These are phyloP conservation scores for Tapirus terrestris DNA, from an alignment of 2,113 vertebrate species.

Conservation along the genomic window DNA sequence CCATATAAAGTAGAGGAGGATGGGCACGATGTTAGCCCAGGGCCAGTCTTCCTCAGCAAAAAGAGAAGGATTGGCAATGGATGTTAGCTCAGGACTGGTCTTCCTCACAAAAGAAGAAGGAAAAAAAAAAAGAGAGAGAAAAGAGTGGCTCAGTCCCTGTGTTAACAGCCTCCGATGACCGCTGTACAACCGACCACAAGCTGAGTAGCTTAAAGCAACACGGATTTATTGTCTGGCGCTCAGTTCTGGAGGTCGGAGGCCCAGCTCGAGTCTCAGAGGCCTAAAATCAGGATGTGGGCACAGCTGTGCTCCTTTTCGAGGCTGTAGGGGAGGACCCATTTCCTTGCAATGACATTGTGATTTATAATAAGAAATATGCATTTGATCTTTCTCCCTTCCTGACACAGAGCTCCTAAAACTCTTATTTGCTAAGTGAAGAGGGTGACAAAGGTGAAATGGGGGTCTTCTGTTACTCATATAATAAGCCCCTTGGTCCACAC, in stretches of 20 bases:
- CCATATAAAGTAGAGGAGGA: no score
- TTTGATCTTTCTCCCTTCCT: background rate
- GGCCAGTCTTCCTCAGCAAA: no score
- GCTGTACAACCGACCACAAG: background rate
- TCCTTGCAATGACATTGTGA: accelerated
- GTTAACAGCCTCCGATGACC: background rate
- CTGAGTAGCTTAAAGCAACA: background rate
- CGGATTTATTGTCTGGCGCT: accelerated
- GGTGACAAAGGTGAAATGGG: background rate
- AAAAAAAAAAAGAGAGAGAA: no score
- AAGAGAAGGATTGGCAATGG: no score
- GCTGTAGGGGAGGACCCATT: accelerated
- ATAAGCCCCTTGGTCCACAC: background rate
- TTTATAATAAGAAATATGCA: accelerated
- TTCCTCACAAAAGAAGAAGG: no score
- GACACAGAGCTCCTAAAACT: background rate
- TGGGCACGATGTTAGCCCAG: no score
- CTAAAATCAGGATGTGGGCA: accelerated
- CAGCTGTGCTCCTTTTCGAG: no score
- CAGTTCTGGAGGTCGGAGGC: no score
- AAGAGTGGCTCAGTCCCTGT: accelerated
- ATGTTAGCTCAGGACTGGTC: no score
- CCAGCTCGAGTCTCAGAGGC: accelerated
- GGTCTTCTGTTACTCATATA: background rate
- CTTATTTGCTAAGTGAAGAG: no score